Base-by-base conservation (phyloP, 2,888 invertebrate species). In the Ornithoptera priamus region DNA sequence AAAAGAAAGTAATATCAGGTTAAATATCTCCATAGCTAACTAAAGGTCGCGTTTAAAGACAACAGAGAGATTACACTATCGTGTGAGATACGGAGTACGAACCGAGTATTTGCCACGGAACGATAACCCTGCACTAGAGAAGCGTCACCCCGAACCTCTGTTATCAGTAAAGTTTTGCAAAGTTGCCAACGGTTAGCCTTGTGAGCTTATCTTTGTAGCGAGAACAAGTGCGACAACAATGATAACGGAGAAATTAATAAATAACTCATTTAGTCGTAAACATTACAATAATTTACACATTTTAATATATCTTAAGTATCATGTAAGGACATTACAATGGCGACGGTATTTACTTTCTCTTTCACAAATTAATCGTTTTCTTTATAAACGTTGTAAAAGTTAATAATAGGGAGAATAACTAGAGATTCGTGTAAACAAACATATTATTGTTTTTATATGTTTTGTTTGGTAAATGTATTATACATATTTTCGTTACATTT, bases 61-160 rank as follows among this genome's bases (percentile, higher is more conserved):
- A 61, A 70, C 63, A 56, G 42, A 68, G 69, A 75, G 82, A 85
- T 84, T 82, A 81, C 81, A 76, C 67, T 87, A 87, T 87, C 85
- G 71, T 64, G 60, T 30, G 62, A 72, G 75, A 82, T 83, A 84
- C 12, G 73, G 74, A 74, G 80, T 79, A 80, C 81, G 78, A 83
- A 81, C 81, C 83, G 77, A 80, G 85, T 83, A 82, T 85, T 85
- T 83, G 81, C 83, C 80, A 81, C 80, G 78, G 80, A 76, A 66
- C 71, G 90, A 91, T 91, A 91, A 90, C 90, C 90, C 86, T 87
- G 85, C 88, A 85, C 84, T 80, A 83, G 63, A 74, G 78, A 75
- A 73, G 75, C 80, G 83, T 85, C 85, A 85, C 84, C 84, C 80
- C 73, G 64, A 58, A 67, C 64, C 60, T 56, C 73, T 73, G 65